Base-by-base conservation (phyloP, 1,140 invertebrate species). In the Drosophila fuyamai region DNA sequence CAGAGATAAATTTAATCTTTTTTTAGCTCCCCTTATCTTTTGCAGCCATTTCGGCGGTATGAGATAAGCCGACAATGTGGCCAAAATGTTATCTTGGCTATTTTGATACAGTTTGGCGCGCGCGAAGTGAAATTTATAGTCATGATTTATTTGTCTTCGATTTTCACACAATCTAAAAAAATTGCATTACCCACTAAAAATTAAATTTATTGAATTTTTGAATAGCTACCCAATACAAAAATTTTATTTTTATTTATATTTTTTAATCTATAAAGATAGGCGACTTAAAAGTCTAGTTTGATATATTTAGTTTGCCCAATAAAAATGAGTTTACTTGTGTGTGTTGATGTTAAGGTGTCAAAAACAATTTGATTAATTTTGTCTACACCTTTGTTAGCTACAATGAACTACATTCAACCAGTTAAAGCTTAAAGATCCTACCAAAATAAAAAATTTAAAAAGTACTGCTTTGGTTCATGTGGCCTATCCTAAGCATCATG, bases 1-100 rank as follows among this genome's bases (percentile, higher is more conserved):
- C 5, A 16, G 9, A 32, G 18, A 9, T 14, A 57, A 29, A 14
- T 38, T 9, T 56, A 70, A 60, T 53, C 55, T 54, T 23, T 13
- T 44, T 44, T 53, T 35, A 46, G 40, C 14, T 41, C 10, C 23
- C 12, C 40, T 51, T 73, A 73, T 73, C 70, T 16, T 14, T 53
- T 6, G 32, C 12, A 36, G 4, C 1, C 3, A 38, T 59, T 51
- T 65, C 5, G 60, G 29, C 23, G 14, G 32, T 6, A 1, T 9
- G 6, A 57, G 63, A 71, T 70, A 70, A 40, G 63, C n/a, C 32
- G 0, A 7, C 29, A 32, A 5, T 48, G 16, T 35, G 10, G 36
- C 36, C 27, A 41, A 57, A 48, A 18, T 16, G 10, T 48, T 70
- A 71, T 71, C 51, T 70, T 1, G 35, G 4, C 36, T 2, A 18